phyloP scores from a whole-genome alignment of 2,888 invertebrate species.

The Calliopum simillimum region DNA sequence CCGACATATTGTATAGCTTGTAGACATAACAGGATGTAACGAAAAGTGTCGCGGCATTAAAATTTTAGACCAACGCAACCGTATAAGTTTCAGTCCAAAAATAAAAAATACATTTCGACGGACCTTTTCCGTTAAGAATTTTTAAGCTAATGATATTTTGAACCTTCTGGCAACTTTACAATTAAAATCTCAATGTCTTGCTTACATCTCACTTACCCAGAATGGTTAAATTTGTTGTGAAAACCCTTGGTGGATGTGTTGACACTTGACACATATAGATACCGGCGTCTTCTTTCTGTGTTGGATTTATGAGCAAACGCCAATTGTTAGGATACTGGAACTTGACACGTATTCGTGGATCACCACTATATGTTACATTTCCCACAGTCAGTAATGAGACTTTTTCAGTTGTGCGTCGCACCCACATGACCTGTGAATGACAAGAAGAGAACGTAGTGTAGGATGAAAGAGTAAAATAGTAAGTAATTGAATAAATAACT shows the following conservation, averaged over 20 bases:
- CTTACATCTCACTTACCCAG: slow-evolving; percentile 71
- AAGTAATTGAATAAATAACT: neutral
- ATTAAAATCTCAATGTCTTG: too few relatives aligned
- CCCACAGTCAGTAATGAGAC: slow-evolving; percentile 76
- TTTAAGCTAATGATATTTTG: too few relatives aligned
- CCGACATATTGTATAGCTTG: too few relatives aligned
- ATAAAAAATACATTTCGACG: too few relatives aligned
- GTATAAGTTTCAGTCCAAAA: too few relatives aligned
- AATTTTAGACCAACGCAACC: too few relatives aligned
- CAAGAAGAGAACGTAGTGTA: neutral
- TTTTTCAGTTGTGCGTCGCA: slow-evolving; percentile 73
- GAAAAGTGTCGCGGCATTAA: too few relatives aligned
- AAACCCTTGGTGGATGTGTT: slow-evolving; percentile 82
- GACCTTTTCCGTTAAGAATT: too few relatives aligned
- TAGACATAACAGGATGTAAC: too few relatives aligned
- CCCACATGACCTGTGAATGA: slow-evolving; percentile 74
- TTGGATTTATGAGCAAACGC: slow-evolving; percentile 77
- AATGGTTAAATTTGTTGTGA: slow-evolving; percentile 80
- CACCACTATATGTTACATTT: slow-evolving; percentile 74
- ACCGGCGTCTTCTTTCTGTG: slow-evolving; percentile 78
- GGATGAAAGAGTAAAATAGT: slow-evolving; percentile 3
- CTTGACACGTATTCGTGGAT: slow-evolving; percentile 74
- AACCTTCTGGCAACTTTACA: too few relatives aligned
- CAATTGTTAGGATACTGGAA: slow-evolving; percentile 80
- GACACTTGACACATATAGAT: slow-evolving; percentile 86